Percentiles rank a stretch among this genome's conserved stretches.
phyloP scores from a whole-genome alignment of 2,888 invertebrate genomes.

The Synanthedon andrenaeformis region DNA sequence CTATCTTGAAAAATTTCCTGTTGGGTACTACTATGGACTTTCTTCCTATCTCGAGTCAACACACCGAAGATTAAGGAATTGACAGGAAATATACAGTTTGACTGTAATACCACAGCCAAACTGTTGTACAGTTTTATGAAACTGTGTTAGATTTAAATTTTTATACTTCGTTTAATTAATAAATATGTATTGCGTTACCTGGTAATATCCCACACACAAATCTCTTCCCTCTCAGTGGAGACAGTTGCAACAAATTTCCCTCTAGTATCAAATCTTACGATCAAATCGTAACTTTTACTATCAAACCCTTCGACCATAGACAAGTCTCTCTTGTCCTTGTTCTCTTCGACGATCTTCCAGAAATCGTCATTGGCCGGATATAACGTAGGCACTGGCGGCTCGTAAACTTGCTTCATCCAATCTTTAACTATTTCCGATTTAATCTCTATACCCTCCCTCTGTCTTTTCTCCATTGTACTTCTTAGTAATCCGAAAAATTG shows the following conservation, averaged over 20 bases:
- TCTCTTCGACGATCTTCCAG: slow-evolving; percentile 44
- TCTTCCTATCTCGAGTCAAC: too few relatives aligned
- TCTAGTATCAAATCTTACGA: slow-evolving; percentile 73
- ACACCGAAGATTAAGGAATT: too few relatives aligned
- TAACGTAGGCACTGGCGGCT: slow-evolving; percentile 73
- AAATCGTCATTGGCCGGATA: slow-evolving; percentile 66
- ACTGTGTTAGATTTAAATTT: too few relatives aligned
- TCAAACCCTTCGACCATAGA: slow-evolving; percentile 50
- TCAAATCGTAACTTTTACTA: slow-evolving; percentile 69
- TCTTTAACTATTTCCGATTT: slow-evolving; percentile 46
- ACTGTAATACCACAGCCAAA: too few relatives aligned
- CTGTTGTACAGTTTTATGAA: too few relatives aligned
- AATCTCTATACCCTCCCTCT: slow-evolving; percentile 38
- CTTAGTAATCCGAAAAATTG: slow-evolving; percentile 81
- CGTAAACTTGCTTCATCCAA: slow-evolving; percentile 55
- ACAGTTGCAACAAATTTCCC: slow-evolving; percentile 82
- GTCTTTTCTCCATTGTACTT: slow-evolving; percentile 44
- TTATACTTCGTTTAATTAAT: background rate
- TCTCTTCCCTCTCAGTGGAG: slow-evolving; percentile 79
- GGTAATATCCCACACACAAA: slow-evolving; percentile 83
- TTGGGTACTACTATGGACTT: too few relatives aligned
- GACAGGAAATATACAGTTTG: too few relatives aligned
- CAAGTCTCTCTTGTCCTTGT: slow-evolving; percentile 36
- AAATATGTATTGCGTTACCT: slow-evolving; percentile 28
- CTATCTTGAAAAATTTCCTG: too few relatives aligned